phyloP scores from a whole-genome alignment of 2,113 vertebrate genomes.

The Andinoacara biseriatus region DNA sequence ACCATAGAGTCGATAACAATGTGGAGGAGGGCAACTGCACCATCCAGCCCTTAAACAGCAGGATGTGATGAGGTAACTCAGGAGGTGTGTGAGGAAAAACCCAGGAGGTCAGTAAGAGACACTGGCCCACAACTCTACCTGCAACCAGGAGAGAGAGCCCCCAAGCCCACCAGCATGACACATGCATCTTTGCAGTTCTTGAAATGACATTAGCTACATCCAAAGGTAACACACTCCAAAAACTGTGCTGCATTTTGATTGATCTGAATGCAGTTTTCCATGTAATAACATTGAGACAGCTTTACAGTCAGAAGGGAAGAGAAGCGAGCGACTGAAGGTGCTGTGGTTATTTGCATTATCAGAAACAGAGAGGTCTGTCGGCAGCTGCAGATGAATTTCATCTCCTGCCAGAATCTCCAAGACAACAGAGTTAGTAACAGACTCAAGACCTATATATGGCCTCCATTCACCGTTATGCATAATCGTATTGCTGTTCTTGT shows the following conservation, averaged over 20 bases:
- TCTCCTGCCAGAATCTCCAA: slow-evolving; percentile 24
- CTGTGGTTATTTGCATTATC: not conserved
- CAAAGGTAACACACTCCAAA: too few species aligned
- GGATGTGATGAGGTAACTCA: not conserved
- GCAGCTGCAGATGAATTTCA: slow-evolving; percentile 3
- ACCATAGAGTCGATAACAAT: not conserved
- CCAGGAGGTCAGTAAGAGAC: not conserved
- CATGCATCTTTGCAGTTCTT: too few species aligned
- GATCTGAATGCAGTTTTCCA: too few species aligned
- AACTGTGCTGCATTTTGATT: too few species aligned
- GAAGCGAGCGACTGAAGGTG: slow-evolving; percentile 29
- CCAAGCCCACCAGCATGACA: not conserved
- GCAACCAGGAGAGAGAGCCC: not conserved
- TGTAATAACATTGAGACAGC: too few species aligned
- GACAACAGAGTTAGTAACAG: too few species aligned
- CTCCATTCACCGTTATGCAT: too few species aligned
- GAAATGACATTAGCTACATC: too few species aligned
- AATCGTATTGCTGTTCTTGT: too few species aligned
- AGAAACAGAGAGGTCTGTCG: not conserved
- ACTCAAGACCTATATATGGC: too few species aligned
- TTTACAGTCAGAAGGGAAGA: slow-evolving; percentile 14
- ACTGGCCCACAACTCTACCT: not conserved
- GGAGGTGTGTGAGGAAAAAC: not conserved
- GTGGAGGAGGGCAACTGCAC: not conserved
- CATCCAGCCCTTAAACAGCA: not conserved